Percentiles rank a stretch among this genome's conserved stretches.
These are phyloP conservation scores for Synergus japonicus DNA, from an alignment of 2,888 invertebrate genomes.

Conservation along the genomic window DNA sequence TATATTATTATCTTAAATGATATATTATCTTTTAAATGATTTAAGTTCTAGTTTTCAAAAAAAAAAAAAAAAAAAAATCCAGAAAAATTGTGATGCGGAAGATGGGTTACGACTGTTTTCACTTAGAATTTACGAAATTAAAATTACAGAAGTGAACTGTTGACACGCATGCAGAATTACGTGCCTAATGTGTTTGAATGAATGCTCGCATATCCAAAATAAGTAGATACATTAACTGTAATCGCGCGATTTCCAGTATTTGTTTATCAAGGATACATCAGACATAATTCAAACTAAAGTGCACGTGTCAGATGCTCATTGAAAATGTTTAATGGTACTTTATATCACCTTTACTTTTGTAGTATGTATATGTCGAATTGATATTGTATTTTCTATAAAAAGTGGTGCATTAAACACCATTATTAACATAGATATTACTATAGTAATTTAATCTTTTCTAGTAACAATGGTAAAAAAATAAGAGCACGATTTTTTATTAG, in stretches of 20 bases:
- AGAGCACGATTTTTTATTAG: too few species aligned
- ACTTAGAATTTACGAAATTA: background rate
- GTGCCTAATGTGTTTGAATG: background rate
- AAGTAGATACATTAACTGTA: background rate
- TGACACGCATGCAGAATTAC: background rate
- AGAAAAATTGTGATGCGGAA: too few species aligned
- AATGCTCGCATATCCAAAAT: background rate
- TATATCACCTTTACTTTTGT: background rate
- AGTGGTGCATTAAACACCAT: background rate
- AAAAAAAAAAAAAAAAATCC: too few species aligned
- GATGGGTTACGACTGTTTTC: too few species aligned
- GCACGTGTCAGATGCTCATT: background rate
- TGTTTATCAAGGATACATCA: background rate
- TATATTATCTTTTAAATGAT: too few species aligned
- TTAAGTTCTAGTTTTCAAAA: too few species aligned
- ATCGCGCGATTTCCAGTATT: background rate
- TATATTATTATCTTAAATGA: too few species aligned
- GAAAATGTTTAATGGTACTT: background rate
- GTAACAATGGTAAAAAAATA: too few species aligned
- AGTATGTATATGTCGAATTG: background rate
- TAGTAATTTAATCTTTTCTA: too few species aligned
- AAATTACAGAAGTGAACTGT: background rate
- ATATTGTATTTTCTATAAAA: background rate
- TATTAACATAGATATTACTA: too few species aligned
- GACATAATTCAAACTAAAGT: background rate